Percentiles rank a stretch among this genome's conserved stretches.
phyloP scores from a whole-genome alignment of 2,113 vertebrate species.

The Cariama cristata region DNA sequence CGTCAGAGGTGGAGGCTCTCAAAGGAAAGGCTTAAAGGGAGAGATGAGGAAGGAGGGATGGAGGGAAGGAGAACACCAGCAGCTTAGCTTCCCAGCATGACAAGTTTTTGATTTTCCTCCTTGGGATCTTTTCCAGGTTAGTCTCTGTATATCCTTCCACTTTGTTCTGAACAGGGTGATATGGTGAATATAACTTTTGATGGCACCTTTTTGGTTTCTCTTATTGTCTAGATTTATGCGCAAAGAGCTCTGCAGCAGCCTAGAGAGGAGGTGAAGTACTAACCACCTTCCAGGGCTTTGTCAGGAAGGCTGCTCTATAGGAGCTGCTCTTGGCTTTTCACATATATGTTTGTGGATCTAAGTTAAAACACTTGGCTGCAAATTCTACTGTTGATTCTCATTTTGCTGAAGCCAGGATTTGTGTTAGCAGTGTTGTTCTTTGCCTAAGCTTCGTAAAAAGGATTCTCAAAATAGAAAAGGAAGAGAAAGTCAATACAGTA shows the following conservation, averaged over 20 bases:
- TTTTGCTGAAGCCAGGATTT: not conserved
- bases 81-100: not conserved
- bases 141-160: not conserved
- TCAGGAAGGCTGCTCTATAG: not conserved
- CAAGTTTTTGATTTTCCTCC: not conserved
- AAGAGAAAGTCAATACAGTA: not conserved
- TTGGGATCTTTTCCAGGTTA: not conserved
- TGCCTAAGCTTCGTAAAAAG: not conserved
- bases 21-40: not conserved
- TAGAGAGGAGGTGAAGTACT: not conserved
- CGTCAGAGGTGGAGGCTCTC: not conserved
- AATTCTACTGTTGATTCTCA: not conserved
- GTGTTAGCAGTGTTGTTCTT: not conserved
- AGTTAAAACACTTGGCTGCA: not conserved
- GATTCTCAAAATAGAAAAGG: not conserved
- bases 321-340: not conserved
- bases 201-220: not conserved
- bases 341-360: not conserved
- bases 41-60: not conserved
- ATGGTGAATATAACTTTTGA: not conserved
- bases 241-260: not conserved
- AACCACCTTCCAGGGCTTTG: not conserved
- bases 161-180: not conserved
- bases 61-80: not conserved
- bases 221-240: not conserved